Conservation (phyloP, 2,797 vertebrate genomes). For the Cossypha heuglini region DNA sequence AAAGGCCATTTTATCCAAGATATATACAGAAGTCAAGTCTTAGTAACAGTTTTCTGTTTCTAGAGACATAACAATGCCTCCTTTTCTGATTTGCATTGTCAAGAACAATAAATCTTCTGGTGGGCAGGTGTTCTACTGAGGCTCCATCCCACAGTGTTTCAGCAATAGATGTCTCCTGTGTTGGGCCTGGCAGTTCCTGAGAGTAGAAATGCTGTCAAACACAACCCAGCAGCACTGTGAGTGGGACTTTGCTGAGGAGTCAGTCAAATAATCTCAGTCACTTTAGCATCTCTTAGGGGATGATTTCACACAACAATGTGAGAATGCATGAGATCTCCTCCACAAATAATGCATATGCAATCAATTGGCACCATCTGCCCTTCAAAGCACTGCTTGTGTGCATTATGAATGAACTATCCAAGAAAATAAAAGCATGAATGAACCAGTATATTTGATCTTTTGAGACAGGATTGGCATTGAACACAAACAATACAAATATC, state of each 20-base stretch:
- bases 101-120: background rate
- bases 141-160: background rate
- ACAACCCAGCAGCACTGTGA: background rate
- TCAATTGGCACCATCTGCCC: background rate
- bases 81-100: background rate
- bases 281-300: background rate
- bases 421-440: background rate
- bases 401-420: background rate
- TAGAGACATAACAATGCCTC: background rate
- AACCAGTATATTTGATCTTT: background rate
- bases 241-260: background rate
- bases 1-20: background rate
- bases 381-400: background rate
- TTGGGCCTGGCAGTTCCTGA: background rate
- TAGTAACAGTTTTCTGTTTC: background rate
- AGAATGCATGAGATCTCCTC: background rate
- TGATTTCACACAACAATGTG: background rate
- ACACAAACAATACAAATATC: background rate
- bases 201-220: background rate
- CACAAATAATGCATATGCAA: background rate
- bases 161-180: background rate
- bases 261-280: background rate
- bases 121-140: background rate
- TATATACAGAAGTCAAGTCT: background rate
- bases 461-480: background rate